phyloP scores from a whole-genome alignment of 2,888 invertebrate genomes.

The Lamellibrachia columna region DNA sequence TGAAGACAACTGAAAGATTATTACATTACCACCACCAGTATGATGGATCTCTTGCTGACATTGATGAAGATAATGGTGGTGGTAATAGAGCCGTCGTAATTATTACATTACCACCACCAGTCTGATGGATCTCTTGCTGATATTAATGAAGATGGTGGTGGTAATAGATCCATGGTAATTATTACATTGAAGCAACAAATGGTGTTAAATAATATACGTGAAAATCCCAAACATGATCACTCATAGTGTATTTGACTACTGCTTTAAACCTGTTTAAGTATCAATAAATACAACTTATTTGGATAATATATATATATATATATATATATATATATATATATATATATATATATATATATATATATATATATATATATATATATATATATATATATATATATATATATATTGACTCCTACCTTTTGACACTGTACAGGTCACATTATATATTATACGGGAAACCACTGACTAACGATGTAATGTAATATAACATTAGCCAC shows the following conservation, averaged over 20 bases:
- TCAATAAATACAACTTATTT: not conserved
- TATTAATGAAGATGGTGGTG: not conserved
- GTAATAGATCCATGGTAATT: not conserved
- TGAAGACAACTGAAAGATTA: too few species aligned
- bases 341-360: constrained; percentile 14
- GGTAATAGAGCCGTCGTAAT: not conserved
- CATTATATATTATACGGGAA: too few species aligned
- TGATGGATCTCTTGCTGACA: too few species aligned
- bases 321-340: not conserved
- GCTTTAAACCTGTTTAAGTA: not conserved
- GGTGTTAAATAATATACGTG: not conserved
- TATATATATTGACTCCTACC: not conserved
- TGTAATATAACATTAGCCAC: not conserved
- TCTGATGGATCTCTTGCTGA: too few species aligned
- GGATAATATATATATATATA: not conserved
- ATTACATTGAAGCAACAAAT: not conserved
- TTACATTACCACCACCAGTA: too few species aligned
- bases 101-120: not conserved
- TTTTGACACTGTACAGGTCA: too few species aligned
- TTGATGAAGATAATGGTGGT: too few species aligned
- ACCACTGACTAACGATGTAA: not conserved
- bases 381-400: too few species aligned
- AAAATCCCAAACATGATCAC: not conserved
- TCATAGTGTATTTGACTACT: not conserved
- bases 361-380: too few species aligned